Conservation (phyloP, 2,113 vertebrate genomes). For the Dromaius novaehollandiae region DNA sequence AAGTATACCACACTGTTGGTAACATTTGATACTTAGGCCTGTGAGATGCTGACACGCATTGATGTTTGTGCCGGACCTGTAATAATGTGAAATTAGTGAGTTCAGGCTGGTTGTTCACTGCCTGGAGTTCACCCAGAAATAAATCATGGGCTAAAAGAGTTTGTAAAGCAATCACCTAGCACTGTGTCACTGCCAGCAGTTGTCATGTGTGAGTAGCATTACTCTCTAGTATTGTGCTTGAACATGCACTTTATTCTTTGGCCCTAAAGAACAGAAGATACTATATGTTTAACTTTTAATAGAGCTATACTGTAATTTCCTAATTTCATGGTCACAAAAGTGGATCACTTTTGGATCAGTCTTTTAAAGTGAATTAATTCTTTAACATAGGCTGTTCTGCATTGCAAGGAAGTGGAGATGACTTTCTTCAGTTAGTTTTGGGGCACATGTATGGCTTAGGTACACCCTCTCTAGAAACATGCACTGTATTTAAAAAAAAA, state of each 20-base stretch:
- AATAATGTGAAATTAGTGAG: neutral
- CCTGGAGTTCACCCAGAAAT: neutral
- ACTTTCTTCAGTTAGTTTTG: neutral
- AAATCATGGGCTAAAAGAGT: neutral
- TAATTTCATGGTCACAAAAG: neutral
- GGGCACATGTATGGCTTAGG: fast-evolving
- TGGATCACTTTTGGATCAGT: neutral
- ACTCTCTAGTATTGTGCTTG: neutral
- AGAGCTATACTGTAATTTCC: neutral
- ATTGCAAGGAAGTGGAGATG: neutral
- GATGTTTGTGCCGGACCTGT: neutral
- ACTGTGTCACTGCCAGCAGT: neutral
- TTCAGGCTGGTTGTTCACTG: neutral
- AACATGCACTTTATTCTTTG: neutral
- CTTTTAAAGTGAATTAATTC: neutral
- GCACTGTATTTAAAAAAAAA: neutral
- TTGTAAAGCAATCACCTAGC: neutral
- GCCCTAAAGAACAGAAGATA: neutral
- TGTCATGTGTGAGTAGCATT: neutral
- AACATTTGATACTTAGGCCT: neutral
- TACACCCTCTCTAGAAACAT: neutral
- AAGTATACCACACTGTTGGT: neutral
- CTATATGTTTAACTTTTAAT: neutral
- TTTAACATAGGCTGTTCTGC: neutral
- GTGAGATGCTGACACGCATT: neutral